Evolutionary conservation across 1,140 invertebrate species (phyloP), one percentile per base, ranked within the genome.

Genomic region (Calliphora vicina): DNA sequence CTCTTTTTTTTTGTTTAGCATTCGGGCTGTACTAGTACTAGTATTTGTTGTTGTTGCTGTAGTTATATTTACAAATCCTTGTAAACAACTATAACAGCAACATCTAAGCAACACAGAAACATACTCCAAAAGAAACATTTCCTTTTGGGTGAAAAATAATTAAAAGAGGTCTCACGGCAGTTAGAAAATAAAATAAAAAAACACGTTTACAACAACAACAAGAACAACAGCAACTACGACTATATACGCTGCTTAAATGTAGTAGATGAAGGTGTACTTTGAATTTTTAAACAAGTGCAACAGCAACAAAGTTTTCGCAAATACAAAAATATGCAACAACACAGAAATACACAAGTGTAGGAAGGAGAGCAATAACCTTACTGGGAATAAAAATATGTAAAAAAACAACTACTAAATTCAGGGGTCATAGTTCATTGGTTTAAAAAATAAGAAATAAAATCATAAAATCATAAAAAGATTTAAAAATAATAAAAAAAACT

Each of bases 41-140:
- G 35, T 35, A 35, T 35, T 35, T 17, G 13, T 4, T 57, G n/a
- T 57, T 57, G 15, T 57, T 17, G 13, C 15, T 57, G n/a, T 57
- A 17, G 15, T 57, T 57, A 15, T n/a, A n/a, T 57, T 57, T 57
- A 15, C 50, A 57, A 57, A 57, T 57, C 50, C n/a, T n/a, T 57
- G 50, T 57, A 57, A 57, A 57, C 50, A 57, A 45, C 42, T 43
- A 45, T 15, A 9, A 45, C 43, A 12, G 4, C 9, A 45, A 57
- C 50, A 57, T 57, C 50, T 57, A 57, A 57, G n/a, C 50, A 57
- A 57, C 50, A 57, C 6, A 15, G 1, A 57, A 8, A 35, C 17
- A 57, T n/a, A 57, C n/a, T 57, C 50, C 50, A 57, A 57, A 57
- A 57, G 50, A 57, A 57, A 57, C 50, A 57, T 57, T 57, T 57